Conservation (phyloP, 2,888 invertebrate species). For the Clitarchus hookeri region DNA sequence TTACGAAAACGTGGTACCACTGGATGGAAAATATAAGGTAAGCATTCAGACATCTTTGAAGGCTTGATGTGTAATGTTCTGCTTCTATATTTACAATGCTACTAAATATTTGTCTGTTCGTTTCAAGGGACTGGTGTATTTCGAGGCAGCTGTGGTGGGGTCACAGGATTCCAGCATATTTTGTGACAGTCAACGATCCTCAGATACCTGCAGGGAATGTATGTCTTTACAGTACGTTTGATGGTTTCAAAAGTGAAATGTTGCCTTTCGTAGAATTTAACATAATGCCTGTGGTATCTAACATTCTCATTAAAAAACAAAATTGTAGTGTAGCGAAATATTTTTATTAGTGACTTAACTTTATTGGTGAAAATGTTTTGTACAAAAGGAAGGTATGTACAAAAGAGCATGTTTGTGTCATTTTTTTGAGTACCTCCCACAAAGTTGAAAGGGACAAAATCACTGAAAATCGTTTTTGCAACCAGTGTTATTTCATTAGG, state of each 20-base stretch:
- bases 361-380: too few species aligned
- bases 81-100: neutral
- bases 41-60: constrained; percentile 28
- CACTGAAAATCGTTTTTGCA: too few species aligned
- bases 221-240: constrained; percentile 41
- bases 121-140: constrained; percentile 93
- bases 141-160: constrained; percentile 99
- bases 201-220: constrained; percentile 51
- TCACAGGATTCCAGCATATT: constrained; percentile 95
- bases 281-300: too few species aligned
- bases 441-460: too few species aligned
- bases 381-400: too few species aligned
- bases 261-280: too few species aligned
- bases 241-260: neutral
- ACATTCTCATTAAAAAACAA: too few species aligned
- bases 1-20: constrained; percentile 90
- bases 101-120: constrained; percentile 23
- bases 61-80: constrained; percentile 6
- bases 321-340: too few species aligned
- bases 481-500: too few species aligned
- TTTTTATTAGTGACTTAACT: too few species aligned
- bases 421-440: too few species aligned
- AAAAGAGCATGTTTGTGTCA: too few species aligned
- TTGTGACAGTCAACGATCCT: constrained; percentile 63
- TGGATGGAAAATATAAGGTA: constrained; percentile 93